Base-by-base conservation (phyloP, 2,797 vertebrate genomes). In the Sebastes hopkinsi region DNA sequence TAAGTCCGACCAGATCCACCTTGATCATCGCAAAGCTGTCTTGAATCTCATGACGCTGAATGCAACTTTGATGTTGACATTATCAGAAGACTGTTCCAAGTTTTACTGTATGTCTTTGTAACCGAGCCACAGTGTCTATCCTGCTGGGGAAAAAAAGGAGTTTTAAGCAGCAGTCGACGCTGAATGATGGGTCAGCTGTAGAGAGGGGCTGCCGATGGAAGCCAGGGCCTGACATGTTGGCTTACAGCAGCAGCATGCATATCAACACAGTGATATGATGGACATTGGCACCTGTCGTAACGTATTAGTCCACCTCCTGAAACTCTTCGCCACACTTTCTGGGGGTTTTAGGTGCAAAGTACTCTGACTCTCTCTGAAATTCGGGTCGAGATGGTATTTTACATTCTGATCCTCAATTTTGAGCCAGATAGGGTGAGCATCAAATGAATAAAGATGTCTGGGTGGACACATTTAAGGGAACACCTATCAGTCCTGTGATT, bases 231-330 rank as follows among this genome's bases (percentile, higher is more conserved):
- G 92, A 93, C 91, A 92, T 82, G 80, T 88, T 85, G 84, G 91
- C 90, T 92, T 85, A 89, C 90, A 87, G 89, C 86, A 74, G 85
- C 90, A 86, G 84, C 77, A 60, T 86, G 86, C 75, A 92, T 88
- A 89, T 88, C 85, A 83, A 74, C 77, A 70, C 66, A 10, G 22
- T 93, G 93, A 95, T 92, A 85, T 94, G 93, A 96, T 95, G 85
- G 85, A 85, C 89, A 95, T 85, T 93, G 95, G 89, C 94, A 96
- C 89, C 92, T 95, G 95, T 95, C 93, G 16, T 86, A 87, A 83
- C 89, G 85, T 83, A 91, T 95, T 94, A 95, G 86, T 85, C 68
- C 77, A 70, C 70, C 75, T 83, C 32, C 59, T 75, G 77, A 86
- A 91, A 82, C 29, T 87, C 83, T 84, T 67, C 67, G 77, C 79